A percentile compares a stretch with the other conserved stretches of the same genome.
Evolutionary conservation across 2,888 invertebrate species (phyloP).

Genomic region (Dendrolimus pini): DNA sequence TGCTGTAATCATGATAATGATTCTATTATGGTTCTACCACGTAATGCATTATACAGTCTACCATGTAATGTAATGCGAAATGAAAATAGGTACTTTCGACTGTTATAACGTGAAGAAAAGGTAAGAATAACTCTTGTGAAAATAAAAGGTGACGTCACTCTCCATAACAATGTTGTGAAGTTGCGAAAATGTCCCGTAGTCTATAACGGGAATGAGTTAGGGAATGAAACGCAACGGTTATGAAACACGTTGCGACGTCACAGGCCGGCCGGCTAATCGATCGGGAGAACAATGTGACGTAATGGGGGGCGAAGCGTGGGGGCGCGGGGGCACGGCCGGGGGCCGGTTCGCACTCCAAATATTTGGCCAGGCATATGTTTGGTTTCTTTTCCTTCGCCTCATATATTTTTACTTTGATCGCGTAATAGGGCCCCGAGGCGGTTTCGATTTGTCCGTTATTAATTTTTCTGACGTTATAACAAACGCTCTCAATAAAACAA

Average conservation of each 20-base stretch:
- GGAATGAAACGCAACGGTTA: conserved; percentile 33
- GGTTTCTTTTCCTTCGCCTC: conserved; percentile 74
- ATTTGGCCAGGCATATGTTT: conserved; percentile 72
- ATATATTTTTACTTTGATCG: conserved; percentile 74
- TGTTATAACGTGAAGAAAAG: too few species aligned
- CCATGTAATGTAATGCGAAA: too few species aligned
- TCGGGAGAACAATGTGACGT: conserved; percentile 69
- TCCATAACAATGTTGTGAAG: too few species aligned
- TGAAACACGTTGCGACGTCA: conserved; percentile 52
- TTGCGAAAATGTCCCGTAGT: too few species aligned
- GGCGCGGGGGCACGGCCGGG: conserved; percentile 25
- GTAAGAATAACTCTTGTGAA: conserved; percentile 1
- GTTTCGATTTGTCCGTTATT: conserved; percentile 64
- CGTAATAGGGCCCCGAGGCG: conserved; percentile 62
- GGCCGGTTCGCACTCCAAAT: conserved; percentile 56
- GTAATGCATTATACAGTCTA: too few species aligned
- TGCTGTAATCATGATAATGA: too few species aligned
- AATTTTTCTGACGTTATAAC: conserved; percentile 32
- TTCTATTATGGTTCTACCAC: too few species aligned
- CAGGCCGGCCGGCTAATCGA: conserved; percentile 60
- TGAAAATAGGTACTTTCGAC: too few species aligned
- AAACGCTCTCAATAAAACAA: conserved; percentile 13
- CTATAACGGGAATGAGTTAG: conserved; percentile 14
- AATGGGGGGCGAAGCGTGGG: conserved; percentile 38
- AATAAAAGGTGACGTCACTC: not conserved